Evolutionary conservation across 2,113 vertebrate species (phyloP).

Genomic region (Psettodes erumei): DNA sequence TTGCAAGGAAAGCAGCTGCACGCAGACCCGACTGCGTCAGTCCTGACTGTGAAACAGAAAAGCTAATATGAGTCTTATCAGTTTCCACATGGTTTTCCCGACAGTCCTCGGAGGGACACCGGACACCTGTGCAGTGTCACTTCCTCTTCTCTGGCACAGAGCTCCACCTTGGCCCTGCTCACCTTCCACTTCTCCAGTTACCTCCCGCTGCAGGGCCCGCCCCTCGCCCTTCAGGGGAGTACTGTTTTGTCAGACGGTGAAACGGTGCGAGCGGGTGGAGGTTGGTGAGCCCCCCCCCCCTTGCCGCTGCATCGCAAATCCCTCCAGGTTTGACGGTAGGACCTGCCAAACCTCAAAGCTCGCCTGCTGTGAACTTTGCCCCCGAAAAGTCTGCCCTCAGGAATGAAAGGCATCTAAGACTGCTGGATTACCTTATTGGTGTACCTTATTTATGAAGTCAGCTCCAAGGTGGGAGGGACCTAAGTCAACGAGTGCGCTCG

Average conservation of each 20-base stretch:
- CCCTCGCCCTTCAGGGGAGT: conserved; percentile 51
- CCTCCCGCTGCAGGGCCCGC: conserved; percentile 47
- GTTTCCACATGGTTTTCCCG: conserved; percentile 8
- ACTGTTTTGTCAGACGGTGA: conserved; percentile 48
- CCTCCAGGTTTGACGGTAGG: conserved; percentile 30
- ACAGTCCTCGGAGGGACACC: conserved; percentile 50
- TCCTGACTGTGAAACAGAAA: neutral
- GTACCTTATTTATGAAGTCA: conserved; percentile 82
- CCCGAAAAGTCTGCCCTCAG: conserved; percentile 80
- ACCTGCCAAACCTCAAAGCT: conserved; percentile 68
- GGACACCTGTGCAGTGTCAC: conserved; percentile 71
- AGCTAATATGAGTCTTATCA: neutral
- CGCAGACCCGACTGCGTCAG: neutral
- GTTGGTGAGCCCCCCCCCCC: neutral
- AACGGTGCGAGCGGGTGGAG: conserved; percentile 34
- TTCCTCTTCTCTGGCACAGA: conserved; percentile 68
- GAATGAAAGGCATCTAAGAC: conserved; percentile 90
- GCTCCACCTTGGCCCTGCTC: conserved; percentile 69
- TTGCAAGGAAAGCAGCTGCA: neutral
- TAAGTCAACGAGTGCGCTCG: conserved; percentile 58
- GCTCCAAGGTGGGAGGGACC: conserved; percentile 78
- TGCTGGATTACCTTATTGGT: conserved; percentile 74
- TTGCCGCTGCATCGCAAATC: conserved; percentile 25
- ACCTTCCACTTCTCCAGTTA: conserved; percentile 77
- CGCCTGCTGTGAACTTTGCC: conserved; percentile 83